Conservation (phyloP, 2,888 invertebrate genomes). For the Odontothrips loti region DNA sequence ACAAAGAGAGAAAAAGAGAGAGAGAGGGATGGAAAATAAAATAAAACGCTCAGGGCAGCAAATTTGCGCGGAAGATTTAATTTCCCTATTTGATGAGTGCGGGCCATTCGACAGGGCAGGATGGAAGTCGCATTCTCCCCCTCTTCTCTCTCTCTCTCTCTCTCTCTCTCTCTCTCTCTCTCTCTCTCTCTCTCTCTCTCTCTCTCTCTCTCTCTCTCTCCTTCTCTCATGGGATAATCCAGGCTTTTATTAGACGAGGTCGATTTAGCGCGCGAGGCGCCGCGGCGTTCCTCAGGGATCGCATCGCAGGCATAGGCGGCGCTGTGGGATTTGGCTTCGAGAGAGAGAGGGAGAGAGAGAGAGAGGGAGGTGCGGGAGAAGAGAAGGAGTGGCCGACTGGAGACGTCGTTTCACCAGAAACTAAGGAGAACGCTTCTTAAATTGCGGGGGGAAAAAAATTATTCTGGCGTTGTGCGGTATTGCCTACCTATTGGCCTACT, state of each 20-base stretch:
- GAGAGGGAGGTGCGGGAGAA: neutral
- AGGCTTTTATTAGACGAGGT: constrained; percentile 15
- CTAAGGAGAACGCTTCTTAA: no score
- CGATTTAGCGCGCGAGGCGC: constrained; percentile 5
- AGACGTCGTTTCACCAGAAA: no score
- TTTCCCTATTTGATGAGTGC: neutral
- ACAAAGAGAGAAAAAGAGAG: neutral
- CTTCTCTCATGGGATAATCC: constrained; percentile 14
- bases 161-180: neutral
- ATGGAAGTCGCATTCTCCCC: neutral
- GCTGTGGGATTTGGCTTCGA: neutral
- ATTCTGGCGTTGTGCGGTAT: no score
- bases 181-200: neutral
- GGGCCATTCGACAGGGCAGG: neutral
- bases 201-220: neutral
- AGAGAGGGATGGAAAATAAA: neutral
- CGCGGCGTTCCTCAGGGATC: neutral
- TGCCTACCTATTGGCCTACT: no score
- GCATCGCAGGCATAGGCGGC: neutral
- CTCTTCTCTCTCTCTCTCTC: neutral
- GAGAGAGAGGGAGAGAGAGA: neutral
- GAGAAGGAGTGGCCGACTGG: neutral
- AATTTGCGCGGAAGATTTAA: constrained; percentile 4
- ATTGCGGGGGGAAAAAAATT: no score
- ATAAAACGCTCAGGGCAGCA: neutral